These are phyloP conservation scores for Bacillus rossius DNA, from an alignment of 1,140 invertebrate genomes.

Conservation along the genomic window DNA sequence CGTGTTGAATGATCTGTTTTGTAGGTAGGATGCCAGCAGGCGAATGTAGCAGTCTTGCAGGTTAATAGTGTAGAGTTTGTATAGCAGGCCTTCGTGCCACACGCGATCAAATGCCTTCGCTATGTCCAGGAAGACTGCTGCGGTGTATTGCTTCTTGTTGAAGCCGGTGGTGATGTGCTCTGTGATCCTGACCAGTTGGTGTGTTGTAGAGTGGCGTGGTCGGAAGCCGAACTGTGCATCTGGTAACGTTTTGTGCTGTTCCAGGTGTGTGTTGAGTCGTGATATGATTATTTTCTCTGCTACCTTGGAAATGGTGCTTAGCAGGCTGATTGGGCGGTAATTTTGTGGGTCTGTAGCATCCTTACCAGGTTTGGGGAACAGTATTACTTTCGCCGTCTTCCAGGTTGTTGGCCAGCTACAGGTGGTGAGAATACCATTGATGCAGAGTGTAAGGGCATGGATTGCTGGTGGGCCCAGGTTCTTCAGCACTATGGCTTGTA, in stretches of 20 bases:
- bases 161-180: slow-evolving; percentile 22
- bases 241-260: too few relatives aligned
- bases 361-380: slow-evolving; percentile 11
- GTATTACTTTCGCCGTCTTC: slow-evolving; percentile 2
- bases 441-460: neutral
- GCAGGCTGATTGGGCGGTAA: slow-evolving; percentile 10
- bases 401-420: neutral
- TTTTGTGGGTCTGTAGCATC: slow-evolving; percentile 4
- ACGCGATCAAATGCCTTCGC: slow-evolving; percentile 35
- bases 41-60: neutral
- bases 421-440: neutral
- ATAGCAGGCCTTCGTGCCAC: slow-evolving; percentile 29
- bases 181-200: slow-evolving; percentile 19
- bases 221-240: too few relatives aligned
- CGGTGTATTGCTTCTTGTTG: slow-evolving; percentile 28
- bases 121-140: slow-evolving; percentile 33
- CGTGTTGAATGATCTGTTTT: neutral
- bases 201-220: too few relatives aligned
- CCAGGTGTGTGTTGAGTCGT: too few relatives aligned
- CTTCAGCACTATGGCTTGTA: slow-evolving; percentile 5
- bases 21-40: neutral
- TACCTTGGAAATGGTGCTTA: slow-evolving; percentile 5
- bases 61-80: neutral
- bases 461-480: neutral
- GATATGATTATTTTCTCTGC: too few relatives aligned